Conservation (phyloP, 2,888 invertebrate genomes). For the Xanthorhoe designata region DNA sequence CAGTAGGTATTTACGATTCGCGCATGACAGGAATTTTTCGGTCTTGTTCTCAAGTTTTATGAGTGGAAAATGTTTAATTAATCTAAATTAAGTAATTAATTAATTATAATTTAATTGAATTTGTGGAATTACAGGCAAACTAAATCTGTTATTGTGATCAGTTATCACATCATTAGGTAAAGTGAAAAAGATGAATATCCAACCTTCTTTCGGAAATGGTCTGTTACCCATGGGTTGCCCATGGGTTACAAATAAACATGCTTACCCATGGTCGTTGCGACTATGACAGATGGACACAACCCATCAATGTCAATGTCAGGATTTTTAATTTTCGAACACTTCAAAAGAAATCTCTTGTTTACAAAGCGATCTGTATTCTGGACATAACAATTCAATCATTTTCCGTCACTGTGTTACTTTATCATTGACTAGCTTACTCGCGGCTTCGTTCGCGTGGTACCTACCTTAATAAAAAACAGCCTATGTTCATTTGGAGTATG, state of each 20-base stretch:
- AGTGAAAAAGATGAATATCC: neutral
- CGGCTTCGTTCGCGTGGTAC: no score
- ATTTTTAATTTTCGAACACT: conserved; percentile 8
- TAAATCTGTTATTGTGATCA: neutral
- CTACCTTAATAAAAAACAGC: no score
- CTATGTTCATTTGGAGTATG: no score
- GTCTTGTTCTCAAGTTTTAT: conserved; percentile 14
- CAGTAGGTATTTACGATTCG: conserved; percentile 39
- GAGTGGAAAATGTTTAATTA: no score
- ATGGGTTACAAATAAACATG: neutral
- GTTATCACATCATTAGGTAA: neutral
- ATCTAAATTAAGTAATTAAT: no score
- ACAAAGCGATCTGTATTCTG: conserved; percentile 3
- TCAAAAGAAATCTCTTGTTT: neutral
- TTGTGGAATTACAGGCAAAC: neutral
- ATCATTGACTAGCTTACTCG: no score
- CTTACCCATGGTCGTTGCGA: conserved; percentile 11
- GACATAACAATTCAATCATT: no score
- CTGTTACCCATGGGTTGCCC: neutral
- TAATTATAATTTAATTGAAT: no score
- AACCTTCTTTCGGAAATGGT: conserved; percentile 19
- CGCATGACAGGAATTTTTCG: conserved; percentile 22
- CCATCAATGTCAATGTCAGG: conserved; percentile 27
- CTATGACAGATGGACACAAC: conserved; percentile 9
- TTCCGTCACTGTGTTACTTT: no score